Conservation (phyloP, 2,113 vertebrate species). For the Junco hyemalis region DNA sequence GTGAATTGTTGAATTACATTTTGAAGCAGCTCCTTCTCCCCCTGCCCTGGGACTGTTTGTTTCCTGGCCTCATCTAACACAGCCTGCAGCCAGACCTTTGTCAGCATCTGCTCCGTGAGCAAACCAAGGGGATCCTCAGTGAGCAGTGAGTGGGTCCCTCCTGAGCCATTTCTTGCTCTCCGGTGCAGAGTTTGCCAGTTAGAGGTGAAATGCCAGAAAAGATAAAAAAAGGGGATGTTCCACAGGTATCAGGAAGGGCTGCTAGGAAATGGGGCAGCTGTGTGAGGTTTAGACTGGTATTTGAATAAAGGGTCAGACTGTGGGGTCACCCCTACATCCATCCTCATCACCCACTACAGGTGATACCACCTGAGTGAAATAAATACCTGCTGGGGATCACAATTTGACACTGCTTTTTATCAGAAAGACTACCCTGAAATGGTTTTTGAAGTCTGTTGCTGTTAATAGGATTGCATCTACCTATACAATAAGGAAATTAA, state of each 20-base stretch:
- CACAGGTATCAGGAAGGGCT: neutral
- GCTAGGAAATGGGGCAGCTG: neutral
- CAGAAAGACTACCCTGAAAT: neutral
- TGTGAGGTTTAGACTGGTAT: neutral
- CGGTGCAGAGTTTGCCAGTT: neutral
- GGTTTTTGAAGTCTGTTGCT: neutral
- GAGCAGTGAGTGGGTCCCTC: neutral
- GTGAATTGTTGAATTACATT: neutral
- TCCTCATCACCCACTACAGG: rapidly evolving
- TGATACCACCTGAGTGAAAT: neutral
- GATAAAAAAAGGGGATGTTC: neutral
- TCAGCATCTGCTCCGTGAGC: neutral
- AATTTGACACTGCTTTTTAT: neutral
- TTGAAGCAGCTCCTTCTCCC: rapidly evolving
- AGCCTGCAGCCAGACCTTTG: neutral
- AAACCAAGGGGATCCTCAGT: neutral
- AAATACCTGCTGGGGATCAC: neutral
- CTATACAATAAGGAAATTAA: neutral
- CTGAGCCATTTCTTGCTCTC: neutral
- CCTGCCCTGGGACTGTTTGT: neutral
- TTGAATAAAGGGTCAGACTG: neutral
- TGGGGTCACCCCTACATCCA: neutral
- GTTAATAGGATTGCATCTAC: neutral
- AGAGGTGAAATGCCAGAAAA: neutral
- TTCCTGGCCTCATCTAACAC: neutral